Evolutionary conservation across 2,888 invertebrate species (phyloP).

Genomic region (Apodemia hepburni): DNA sequence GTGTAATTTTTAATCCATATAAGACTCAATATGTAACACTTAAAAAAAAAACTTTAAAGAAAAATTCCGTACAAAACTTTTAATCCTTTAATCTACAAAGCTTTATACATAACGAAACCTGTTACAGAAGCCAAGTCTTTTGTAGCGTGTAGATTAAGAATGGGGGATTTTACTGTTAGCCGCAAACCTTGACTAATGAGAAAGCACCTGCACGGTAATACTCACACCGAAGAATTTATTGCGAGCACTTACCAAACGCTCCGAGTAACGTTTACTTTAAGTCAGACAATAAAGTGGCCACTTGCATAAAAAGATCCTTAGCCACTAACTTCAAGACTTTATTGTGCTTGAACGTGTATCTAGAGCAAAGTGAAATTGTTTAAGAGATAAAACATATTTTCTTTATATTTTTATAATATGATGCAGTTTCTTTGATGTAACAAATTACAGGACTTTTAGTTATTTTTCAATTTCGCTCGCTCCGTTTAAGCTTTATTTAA

Average conservation of each 20-base stretch:
- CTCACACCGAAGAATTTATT: constrained; percentile 59
- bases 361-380: constrained; percentile 2
- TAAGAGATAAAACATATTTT: constrained; percentile 2
- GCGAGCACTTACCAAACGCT: constrained; percentile 61
- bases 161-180: constrained; percentile 20
- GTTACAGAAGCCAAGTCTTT: constrained; percentile 2
- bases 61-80: no score
- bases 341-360: constrained; percentile 8
- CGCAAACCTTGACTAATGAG: constrained; percentile 39
- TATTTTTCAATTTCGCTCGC: no score
- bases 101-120: not conserved
- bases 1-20: no score
- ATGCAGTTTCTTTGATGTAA: not conserved
- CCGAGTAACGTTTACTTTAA: constrained; percentile 48
- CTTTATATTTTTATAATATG: constrained; percentile 3
- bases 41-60: no score
- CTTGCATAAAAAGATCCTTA: constrained; percentile 43
- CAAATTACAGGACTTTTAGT: not conserved
- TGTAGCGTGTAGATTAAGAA: constrained; percentile 37
- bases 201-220: constrained; percentile 59
- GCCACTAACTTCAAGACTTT: constrained; percentile 25
- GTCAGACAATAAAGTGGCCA: constrained; percentile 46
- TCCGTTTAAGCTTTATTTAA: no score
- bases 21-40: no score
- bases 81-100: no score